Evolutionary conservation across 2,113 vertebrate species (phyloP).

Genomic region (Chaetura pelagica): DNA sequence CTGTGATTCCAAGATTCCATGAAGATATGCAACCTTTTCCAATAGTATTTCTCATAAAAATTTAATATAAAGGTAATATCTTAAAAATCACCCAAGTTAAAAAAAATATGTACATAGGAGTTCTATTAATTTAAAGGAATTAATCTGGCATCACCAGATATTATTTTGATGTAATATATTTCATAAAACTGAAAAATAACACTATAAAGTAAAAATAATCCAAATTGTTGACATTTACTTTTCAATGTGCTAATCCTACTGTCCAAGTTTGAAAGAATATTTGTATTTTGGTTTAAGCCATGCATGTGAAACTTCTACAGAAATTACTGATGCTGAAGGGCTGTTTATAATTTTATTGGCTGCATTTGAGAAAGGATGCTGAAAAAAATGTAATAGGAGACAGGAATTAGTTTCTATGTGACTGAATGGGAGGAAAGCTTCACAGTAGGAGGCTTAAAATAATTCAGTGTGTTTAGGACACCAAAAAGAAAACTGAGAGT

Average conservation of each 20-base stretch:
- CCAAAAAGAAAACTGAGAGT: background rate
- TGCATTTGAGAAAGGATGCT: background rate
- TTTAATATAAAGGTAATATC: background rate
- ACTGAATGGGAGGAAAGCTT: background rate
- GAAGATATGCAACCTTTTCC: background rate
- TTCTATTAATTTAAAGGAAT: background rate
- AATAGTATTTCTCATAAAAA: background rate
- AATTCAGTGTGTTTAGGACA: background rate
- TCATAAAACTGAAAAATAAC: background rate
- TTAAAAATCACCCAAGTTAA: background rate
- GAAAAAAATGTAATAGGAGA: background rate
- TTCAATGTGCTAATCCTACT: background rate
- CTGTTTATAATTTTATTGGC: background rate
- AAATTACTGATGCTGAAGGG: background rate
- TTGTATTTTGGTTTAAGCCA: background rate
- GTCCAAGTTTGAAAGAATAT: background rate
- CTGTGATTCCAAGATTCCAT: no score
- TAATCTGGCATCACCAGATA: accelerated
- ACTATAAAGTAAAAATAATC: background rate
- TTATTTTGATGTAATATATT: background rate
- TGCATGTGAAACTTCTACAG: background rate
- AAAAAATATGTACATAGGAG: background rate
- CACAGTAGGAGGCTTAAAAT: background rate
- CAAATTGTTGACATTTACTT: background rate
- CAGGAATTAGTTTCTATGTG: background rate